These are phyloP conservation scores for Chloroceryle aenea DNA, from an alignment of 2,113 vertebrate genomes.

Conservation along the genomic window DNA sequence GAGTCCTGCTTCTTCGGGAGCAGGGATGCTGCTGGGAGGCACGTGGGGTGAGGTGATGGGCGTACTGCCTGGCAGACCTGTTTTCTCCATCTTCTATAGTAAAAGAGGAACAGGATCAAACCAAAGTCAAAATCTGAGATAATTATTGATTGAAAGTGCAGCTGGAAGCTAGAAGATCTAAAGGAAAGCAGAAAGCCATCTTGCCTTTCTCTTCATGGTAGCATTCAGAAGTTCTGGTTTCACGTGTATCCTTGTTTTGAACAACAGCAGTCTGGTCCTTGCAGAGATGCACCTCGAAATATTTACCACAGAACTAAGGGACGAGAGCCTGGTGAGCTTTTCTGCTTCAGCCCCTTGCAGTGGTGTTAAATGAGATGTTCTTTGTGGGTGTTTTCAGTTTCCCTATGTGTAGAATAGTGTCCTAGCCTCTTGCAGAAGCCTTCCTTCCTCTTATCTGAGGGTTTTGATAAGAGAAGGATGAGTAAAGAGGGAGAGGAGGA, in stretches of 20 bases:
- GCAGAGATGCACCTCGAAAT: neutral
- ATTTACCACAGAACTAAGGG: fast-evolving
- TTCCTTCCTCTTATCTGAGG: neutral
- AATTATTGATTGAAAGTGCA: neutral
- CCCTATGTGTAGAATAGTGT: neutral
- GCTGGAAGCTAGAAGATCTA: neutral
- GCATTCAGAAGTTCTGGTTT: neutral
- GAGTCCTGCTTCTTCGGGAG: neutral
- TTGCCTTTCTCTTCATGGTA: neutral
- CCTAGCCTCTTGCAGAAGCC: neutral
- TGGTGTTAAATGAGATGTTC: neutral
- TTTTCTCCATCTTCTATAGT: neutral
- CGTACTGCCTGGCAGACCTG: neutral
- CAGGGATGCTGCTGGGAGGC: fast-evolving
- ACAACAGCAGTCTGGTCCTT: neutral
- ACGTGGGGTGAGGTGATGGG: fast-evolving
- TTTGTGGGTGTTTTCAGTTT: neutral
- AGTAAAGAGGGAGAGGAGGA: neutral
- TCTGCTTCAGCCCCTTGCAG: neutral
- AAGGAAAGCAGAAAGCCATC: neutral
- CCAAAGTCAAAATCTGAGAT: neutral
- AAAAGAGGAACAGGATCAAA: neutral
- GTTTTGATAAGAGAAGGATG: neutral
- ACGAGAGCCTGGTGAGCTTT: neutral
- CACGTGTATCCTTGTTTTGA: neutral